Evolutionary conservation across 2,888 invertebrate species (phyloP), one percentile per base, ranked within the genome.

Genomic region (Pharmacophagus antenor): DNA sequence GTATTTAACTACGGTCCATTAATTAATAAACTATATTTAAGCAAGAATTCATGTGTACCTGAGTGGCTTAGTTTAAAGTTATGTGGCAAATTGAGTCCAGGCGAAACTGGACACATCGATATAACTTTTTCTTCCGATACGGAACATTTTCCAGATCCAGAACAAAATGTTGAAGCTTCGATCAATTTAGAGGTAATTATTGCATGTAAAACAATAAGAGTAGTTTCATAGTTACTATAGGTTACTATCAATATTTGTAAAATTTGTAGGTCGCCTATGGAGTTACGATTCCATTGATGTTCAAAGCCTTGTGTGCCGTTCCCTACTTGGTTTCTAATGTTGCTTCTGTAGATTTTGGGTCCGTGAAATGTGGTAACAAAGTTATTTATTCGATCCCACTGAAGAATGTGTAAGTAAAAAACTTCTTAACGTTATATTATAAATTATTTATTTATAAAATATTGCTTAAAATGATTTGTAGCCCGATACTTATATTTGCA

Each of bases 321-420:
- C 94, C 94, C 0, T 91, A 85, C 61, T 72, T 94, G 8, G 79
- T 72, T 12, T 78, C 92, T 0, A 85, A 84, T 57, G 76, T 86
- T 2, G 69, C 77, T 49, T 67, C 69, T 46, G 76, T 94, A 20
- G 80, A 92, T 70, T 94, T 94, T 72, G 92, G 91, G 20, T 79
- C 88, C 10, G 92, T 94, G 2, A 80, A 91, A 71, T 91, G 93
- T 68, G 94, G 94, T 0, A 86, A 93, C 67, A 92, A 93, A 74
- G 78, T 91, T 50, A 78, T 92, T 64, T 87, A 80, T 70, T 84
- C 89, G 7, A 80, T 94, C 65, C 79, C 91, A 8, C 69, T 94
- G 1, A 88, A 85, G 73, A 94, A 94, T 69, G 82, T 89, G 94
- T 93, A 84, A 84, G 89, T 82, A 12, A 12, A 17, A n/a, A 8